phyloP scores from a whole-genome alignment of 2,888 invertebrate species.

The Nemurella pictetii region DNA sequence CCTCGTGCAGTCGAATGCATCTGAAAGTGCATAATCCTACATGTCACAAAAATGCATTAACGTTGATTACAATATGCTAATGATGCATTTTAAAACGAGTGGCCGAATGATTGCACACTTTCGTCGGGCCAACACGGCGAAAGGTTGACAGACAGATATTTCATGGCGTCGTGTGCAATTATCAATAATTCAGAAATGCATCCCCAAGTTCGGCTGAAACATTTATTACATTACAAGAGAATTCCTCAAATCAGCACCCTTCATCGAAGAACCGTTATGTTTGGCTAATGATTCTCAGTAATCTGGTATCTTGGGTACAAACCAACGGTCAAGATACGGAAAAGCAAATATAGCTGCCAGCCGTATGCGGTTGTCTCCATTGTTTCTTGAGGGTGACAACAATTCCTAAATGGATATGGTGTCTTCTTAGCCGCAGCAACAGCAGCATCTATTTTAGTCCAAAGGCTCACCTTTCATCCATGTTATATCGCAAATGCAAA shows the following conservation, averaged over 20 bases:
- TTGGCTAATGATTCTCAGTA: neutral
- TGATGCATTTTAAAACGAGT: neutral
- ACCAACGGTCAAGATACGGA: conserved; percentile 8
- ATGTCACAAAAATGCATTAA: neutral
- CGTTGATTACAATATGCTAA: neutral
- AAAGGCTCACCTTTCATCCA: neutral
- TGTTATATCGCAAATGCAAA: conserved; percentile 22
- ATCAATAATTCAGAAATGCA: neutral
- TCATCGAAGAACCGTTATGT: neutral
- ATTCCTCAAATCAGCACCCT: neutral
- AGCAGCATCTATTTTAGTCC: neutral
- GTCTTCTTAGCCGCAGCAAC: neutral
- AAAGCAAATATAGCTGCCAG: neutral
- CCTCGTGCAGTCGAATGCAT: neutral
- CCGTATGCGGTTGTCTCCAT: neutral
- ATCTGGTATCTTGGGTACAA: conserved; percentile 5
- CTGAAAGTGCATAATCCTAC: neutral
- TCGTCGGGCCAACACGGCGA: neutral
- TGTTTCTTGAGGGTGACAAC: neutral
- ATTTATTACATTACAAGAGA: neutral
- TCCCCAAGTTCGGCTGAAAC: neutral
- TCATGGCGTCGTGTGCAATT: too few species aligned
- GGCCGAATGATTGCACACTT: neutral
- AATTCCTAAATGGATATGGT: neutral
- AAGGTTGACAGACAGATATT: too few species aligned